phyloP scores from a whole-genome alignment of 1,140 invertebrate genomes.

The Chironomus striatipennis region DNA sequence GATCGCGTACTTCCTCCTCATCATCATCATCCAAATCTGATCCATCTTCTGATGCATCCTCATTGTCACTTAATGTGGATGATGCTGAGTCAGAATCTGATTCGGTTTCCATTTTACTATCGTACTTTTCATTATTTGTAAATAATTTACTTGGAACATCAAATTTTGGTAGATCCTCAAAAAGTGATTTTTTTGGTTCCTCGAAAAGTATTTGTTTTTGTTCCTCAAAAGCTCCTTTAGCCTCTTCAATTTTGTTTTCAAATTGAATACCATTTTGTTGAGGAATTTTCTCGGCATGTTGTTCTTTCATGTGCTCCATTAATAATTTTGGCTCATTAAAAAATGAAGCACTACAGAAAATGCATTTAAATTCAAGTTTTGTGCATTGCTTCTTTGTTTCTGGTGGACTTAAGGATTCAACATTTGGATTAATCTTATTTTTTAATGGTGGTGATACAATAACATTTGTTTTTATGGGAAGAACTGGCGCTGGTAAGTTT shows the following conservation, averaged over 20 bases:
- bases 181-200: too few relatives aligned
- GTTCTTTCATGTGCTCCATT: constrained; percentile 38
- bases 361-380: constrained; percentile 38
- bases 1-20: neutral
- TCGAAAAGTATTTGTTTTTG: neutral
- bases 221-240: neutral
- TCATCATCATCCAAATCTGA: neutral
- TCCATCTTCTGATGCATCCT: neutral
- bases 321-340: constrained; percentile 33
- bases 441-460: constrained; percentile 13
- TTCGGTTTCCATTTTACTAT: neutral
- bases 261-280: neutral
- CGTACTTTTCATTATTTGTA: too few relatives aligned
- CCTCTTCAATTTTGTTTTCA: neutral
- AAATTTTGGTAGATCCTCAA: too few relatives aligned
- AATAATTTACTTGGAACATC: too few relatives aligned
- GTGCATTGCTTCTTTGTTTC: constrained; percentile 19
- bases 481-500: neutral
- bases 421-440: neutral
- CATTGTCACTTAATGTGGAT: neutral
- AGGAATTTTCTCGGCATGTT: constrained; percentile 28
- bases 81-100: neutral
- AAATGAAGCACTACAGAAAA: constrained; percentile 36
- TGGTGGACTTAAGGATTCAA: neutral
- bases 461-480: neutral